These are phyloP conservation scores for Linyphia triangularis DNA, from an alignment of 2,888 invertebrate species.

Conservation along the genomic window DNA sequence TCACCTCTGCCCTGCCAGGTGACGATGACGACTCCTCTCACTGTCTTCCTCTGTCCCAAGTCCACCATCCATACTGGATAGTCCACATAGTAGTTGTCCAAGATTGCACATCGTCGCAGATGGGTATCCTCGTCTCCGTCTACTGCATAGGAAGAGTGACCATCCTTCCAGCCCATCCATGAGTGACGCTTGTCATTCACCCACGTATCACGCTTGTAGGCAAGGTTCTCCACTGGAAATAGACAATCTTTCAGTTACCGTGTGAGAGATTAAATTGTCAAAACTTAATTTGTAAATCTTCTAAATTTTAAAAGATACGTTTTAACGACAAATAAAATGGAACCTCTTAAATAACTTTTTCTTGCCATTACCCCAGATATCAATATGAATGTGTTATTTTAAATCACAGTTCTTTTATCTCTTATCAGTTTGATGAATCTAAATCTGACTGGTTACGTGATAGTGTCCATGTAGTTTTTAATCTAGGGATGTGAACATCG, in stretches of 20 bases:
- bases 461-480: too few relatives aligned
- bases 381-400: too few relatives aligned
- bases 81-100: conserved; percentile 82
- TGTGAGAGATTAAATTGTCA: not conserved
- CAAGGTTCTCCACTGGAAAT: conserved; percentile 81
- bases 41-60: conserved; percentile 80
- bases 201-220: conserved; percentile 82
- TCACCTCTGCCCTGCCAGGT: conserved; percentile 80
- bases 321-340: not conserved
- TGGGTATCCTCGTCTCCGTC: conserved; percentile 81
- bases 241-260: not conserved
- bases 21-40: conserved; percentile 81
- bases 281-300: too few relatives aligned
- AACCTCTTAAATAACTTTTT: too few relatives aligned
- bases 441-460: too few relatives aligned
- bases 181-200: conserved; percentile 82
- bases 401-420: too few relatives aligned
- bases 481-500: too few relatives aligned
- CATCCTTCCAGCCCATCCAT: conserved; percentile 80
- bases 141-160: conserved; percentile 80
- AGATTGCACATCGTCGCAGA: conserved; percentile 81
- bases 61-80: conserved; percentile 82
- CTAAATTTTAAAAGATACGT: not conserved
- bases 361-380: not conserved
- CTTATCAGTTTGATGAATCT: too few relatives aligned